Evolutionary conservation across 2,797 vertebrate species (phyloP), one percentile per base, ranked within the genome.

Genomic region (Cygnus olor): DNA sequence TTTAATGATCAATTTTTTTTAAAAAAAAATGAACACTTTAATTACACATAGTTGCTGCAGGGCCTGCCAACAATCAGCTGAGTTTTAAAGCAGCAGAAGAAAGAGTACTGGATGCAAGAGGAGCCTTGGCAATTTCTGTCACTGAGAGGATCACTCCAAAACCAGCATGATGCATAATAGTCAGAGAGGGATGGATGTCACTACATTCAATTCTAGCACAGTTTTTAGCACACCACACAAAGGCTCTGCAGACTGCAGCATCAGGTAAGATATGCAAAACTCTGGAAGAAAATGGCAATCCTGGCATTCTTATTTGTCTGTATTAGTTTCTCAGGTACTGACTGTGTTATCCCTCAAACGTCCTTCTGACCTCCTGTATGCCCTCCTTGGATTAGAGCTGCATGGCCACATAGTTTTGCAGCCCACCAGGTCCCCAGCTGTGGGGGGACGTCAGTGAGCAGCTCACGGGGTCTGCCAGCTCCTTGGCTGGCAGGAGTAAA

Each of bases 21-120:
- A 38, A 14, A 93, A 86, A 38, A 14, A 93, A 86, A 93, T 84
- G 32, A 86, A 77, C 74, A 74, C 45, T 88, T 88, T 80, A 61
- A 92, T 85, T 86, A 85, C 36, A 70, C 4, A 5, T 51, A 58
- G 44, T 87, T 91, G 72, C 72, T 71, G 34, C 40, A 76, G 72
- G 66, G 28, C 64, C 44, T 9, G 9, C 38, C 80, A 92, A 54
- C 85, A 90, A 71, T 89, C 81, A 83, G n/a, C 38, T 79, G 44
- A 84, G 53, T 72, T 85, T 94, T 58, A 38, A 85, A 78, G 54
- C 36, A 78, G 20, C 38, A 74, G 16, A 25, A 64, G 77, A 73
- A 73, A 81, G 47, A 40, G 22, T 12, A 19, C 16, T 83, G 57
- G 36, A 19, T 70, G 61, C 9, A 71, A 72, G 40, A 88, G 51